Base-by-base conservation (phyloP, 1,140 invertebrate genomes). In the Tribolium madens region DNA sequence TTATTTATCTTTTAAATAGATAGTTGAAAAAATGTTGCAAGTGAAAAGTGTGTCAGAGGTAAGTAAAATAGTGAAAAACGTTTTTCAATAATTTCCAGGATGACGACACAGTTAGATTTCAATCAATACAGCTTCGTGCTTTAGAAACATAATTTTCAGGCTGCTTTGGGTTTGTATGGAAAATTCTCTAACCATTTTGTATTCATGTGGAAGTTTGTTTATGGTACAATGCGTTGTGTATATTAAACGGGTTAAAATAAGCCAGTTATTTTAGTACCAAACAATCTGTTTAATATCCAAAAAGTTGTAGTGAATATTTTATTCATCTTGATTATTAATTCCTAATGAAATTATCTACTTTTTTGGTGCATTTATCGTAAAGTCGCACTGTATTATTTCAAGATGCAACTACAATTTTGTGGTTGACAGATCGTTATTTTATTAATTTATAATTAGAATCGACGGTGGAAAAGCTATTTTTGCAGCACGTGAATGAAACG, bases 141-240 rank as follows among this genome's bases (percentile, higher is more conserved):
- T n/a, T 12, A 64, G 12, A 64, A 12, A 6, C 26, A 64, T 64
- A 64, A 64, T 64, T 64, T 42, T 64, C 57, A 1, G n/a, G 26
- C 26, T 33, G 57, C 36, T 64, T 12, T 64, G n/a, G 26, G 57
- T 14, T 33, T 64, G 57, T 64, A 64, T 64, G 57, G 21, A 33
- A 33, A 64, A 64, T 64, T 64, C 57, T 64, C 7, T 64, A 64
- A 33, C 12, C 26, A 21, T 64, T 64, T 64, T 33, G 57, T 64
- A 64, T 64, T 64, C 57, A 64, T 64, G 57, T 64, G 57, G 57
- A 64, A 64, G 57, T 64, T 64, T 64, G 57, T 64, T 64, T 64
- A 64, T 64, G 57, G 57, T 64, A 64, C 21, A 64, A 33, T 64
- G 57, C 57, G 57, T 33, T 64, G 57, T 64, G 57, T 64, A 64